Evolutionary conservation across 1,140 invertebrate genomes (phyloP).

Genomic region (Megathymus violae): DNA sequence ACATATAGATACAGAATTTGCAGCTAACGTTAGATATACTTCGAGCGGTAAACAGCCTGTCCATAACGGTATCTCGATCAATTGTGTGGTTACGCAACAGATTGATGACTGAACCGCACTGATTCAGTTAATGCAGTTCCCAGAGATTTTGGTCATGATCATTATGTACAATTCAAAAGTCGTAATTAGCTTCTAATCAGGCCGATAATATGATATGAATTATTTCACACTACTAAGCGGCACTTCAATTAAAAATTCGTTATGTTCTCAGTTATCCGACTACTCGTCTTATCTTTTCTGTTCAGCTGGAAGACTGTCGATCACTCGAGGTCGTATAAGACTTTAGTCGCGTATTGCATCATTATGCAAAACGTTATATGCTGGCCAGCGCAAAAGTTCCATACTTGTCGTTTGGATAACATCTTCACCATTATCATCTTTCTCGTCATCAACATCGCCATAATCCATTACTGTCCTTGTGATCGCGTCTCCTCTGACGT

Average conservation of each 20-base stretch:
- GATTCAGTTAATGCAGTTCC: constrained; percentile 21
- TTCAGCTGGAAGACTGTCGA: background rate
- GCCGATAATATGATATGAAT: constrained; percentile 25
- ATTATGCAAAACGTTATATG: too few species aligned
- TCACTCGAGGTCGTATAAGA: background rate
- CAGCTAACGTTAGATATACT: too few species aligned
- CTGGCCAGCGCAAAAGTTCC: too few species aligned
- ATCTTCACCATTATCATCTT: too few species aligned
- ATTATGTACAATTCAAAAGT: constrained; percentile 18
- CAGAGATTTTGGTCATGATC: constrained; percentile 26
- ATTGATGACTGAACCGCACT: constrained; percentile 24
- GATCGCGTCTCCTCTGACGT: too few species aligned
- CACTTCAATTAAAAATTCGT: constrained; percentile 13
- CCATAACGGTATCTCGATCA: constrained; percentile 23
- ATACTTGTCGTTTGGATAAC: too few species aligned
- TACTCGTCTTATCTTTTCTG: constrained; percentile 5
- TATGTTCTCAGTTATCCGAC: constrained; percentile 4
- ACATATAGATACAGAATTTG: background rate
- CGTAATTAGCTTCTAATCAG: constrained; percentile 29
- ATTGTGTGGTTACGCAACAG: constrained; percentile 22
- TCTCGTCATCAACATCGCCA: too few species aligned
- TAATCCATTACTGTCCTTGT: too few species aligned
- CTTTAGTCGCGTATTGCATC: background rate
- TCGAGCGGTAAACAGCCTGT: constrained; percentile 23
- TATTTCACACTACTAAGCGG: constrained; percentile 14